Base-by-base conservation (phyloP, 2,113 vertebrate genomes). In the Bungarus multicinctus region DNA sequence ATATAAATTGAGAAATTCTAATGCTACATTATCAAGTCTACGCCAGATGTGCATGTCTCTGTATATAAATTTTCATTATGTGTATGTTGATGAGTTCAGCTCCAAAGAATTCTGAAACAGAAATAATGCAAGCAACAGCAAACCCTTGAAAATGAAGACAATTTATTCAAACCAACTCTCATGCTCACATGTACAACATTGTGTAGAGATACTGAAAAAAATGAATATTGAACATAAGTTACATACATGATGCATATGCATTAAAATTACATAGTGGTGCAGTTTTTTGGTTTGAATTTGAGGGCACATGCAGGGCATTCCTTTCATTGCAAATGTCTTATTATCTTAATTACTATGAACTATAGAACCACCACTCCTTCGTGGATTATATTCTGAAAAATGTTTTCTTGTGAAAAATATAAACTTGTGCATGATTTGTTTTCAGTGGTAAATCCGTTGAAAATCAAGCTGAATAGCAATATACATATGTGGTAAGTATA, bases 401-500 rank as follows among this genome's bases (percentile, higher is more conserved):
- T 50, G 47, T 50, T 50, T 50, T 50, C 47, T 50, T 50, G 47
- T 50, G 8, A 50, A 50, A 50, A 50, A 50, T 25, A 8, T 88
- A 58, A 90, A 93, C 9, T 2, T 39, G 87, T 69, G 2, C 92
- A 25, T 90, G 1, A 4, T 0, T 91, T 69, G 60, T 94, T 94
- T n/a, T 64, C 97, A 99, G 99, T 95, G 94, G 98, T 98, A 96
- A n/a, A 98, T 93, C 99, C 99, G 2, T 96, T 99, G 96, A 99
- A 98, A 98, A 97, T 97, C 9, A 99, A 98, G 95, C 98, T 99
- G 94, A 99, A 99, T 92, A 97, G 93, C 96, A 99, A 99, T 90
- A 98, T 99, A 98, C 98, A 99, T 96, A 95, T 98, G 94, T 99
- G 99, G 99, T 99, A 97, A 98, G 98, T 94, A 64, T 39, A 86